phyloP scores from a whole-genome alignment of 2,113 vertebrate species.

The Sylvia atricapilla region DNA sequence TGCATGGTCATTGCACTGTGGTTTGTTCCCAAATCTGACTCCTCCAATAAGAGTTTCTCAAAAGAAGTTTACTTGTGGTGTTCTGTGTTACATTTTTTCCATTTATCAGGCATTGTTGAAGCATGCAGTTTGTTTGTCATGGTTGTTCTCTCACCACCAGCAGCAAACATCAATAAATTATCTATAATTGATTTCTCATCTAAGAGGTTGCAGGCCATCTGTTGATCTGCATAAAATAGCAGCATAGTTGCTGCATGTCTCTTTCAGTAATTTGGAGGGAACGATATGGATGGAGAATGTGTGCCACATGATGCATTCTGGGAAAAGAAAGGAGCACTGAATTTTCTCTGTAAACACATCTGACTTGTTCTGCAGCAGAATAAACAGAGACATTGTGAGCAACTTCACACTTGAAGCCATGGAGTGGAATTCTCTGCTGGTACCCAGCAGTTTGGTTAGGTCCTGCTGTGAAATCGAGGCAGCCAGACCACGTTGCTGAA shows the following conservation, averaged over 20 bases:
- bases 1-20: background rate
- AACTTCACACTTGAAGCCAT: background rate
- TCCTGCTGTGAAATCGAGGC: background rate
- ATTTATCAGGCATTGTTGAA: background rate
- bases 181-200: slow-evolving; percentile 6
- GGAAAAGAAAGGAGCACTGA: background rate
- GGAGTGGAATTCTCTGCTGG: background rate
- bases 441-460: background rate
- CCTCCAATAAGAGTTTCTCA: background rate
- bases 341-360: background rate
- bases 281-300: rapidly evolving
- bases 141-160: background rate
- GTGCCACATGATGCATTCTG: background rate
- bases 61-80: background rate
- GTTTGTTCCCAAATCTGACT: background rate
- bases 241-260: background rate
- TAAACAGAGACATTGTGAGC: background rate
- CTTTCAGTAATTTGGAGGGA: background rate
- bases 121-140: background rate
- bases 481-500: background rate
- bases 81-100: background rate
- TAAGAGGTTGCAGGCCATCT: background rate
- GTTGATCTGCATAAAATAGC: background rate
- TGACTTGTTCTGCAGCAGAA: background rate
- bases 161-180: background rate